Percentiles rank a stretch among this genome's conserved stretches.
phyloP scores from a whole-genome alignment of 1,140 invertebrate genomes.

The Atopsyche davidsoni region DNA sequence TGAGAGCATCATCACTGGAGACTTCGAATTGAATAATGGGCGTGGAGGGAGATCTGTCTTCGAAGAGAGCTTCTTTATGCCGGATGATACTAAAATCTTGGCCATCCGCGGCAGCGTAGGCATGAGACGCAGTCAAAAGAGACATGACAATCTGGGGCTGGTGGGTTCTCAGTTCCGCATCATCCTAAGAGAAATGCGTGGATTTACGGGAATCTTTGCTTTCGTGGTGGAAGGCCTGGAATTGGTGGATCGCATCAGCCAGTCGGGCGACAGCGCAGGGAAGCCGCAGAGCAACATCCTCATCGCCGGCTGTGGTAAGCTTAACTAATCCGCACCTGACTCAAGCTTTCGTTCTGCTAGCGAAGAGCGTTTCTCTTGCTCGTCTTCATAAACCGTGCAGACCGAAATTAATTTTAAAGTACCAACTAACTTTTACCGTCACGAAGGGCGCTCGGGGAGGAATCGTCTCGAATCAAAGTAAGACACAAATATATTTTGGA shows the following conservation, averaged over 20 bases:
- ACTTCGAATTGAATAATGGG: slow-evolving; percentile 77
- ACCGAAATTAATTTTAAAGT: neutral
- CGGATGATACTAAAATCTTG: slow-evolving; percentile 73
- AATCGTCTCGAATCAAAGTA: slow-evolving; percentile 1
- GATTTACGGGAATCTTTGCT: slow-evolving; percentile 78
- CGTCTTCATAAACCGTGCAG: neutral
- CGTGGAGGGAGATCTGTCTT: slow-evolving; percentile 71
- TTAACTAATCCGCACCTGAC: slow-evolving; percentile 32
- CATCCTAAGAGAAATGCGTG: slow-evolving; percentile 71
- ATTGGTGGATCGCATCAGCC: slow-evolving; percentile 72
- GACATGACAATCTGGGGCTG: slow-evolving; percentile 71
- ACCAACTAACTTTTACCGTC: neutral
- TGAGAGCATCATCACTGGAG: slow-evolving; percentile 73
- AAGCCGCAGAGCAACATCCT: slow-evolving; percentile 69
- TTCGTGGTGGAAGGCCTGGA: slow-evolving; percentile 76
- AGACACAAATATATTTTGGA: slow-evolving; percentile 26
- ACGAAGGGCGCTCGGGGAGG: neutral
- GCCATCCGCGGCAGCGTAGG: slow-evolving; percentile 71
- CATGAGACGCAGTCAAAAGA: slow-evolving; percentile 75
- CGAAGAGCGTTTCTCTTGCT: neutral
- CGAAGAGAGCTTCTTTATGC: slow-evolving; percentile 72
- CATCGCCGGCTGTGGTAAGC: slow-evolving; percentile 70
- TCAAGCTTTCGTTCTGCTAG: slow-evolving; percentile 20
- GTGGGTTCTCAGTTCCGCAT: slow-evolving; percentile 81
- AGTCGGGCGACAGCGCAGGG: slow-evolving; percentile 67